These are phyloP conservation scores for Copidosoma aretas DNA, from an alignment of 2,888 invertebrate species.

Conservation along the genomic window DNA sequence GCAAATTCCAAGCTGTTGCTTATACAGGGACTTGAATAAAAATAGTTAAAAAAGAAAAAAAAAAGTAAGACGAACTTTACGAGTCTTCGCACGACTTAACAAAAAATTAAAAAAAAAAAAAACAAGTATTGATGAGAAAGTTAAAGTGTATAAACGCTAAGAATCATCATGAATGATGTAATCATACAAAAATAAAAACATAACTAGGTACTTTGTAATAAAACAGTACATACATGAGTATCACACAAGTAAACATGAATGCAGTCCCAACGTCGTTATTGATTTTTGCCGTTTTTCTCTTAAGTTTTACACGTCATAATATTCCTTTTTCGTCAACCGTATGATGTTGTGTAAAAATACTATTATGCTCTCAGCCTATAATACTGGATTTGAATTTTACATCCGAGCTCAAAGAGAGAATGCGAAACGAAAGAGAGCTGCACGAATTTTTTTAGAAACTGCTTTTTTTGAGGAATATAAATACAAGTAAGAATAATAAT, in stretches of 20 bases:
- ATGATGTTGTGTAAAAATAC: not conserved
- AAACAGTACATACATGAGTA: conserved; percentile 54
- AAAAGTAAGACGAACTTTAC: conserved; percentile 49
- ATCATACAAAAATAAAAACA: conserved; percentile 54
- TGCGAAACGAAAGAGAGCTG: conserved; percentile 31
- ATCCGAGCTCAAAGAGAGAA: conserved; percentile 16
- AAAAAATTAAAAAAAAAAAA: conserved; percentile 16
- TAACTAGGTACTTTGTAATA: conserved; percentile 59
- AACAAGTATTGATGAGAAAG: conserved; percentile 59
- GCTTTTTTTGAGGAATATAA: conserved; percentile 30
- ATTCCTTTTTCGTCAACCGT: not conserved
- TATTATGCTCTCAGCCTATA: conserved; percentile 18
- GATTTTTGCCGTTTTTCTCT: conserved; percentile 60
- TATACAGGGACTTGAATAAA: conserved; percentile 51
- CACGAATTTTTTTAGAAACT: conserved; percentile 33
- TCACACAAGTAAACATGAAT: conserved; percentile 54
- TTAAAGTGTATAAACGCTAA: conserved; percentile 60
- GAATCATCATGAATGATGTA: conserved; percentile 61
- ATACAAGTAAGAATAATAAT: conserved; percentile 1
- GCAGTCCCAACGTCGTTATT: conserved; percentile 58
- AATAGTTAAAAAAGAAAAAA: not conserved
- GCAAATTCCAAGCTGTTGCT: conserved; percentile 57
- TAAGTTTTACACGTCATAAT: conserved; percentile 25
- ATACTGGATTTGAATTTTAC: conserved; percentile 12
- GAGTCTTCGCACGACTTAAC: conserved; percentile 58